A percentile compares a stretch with the other conserved stretches of the same genome.
phyloP scores from a whole-genome alignment of 2,113 vertebrate species.

The Colius striatus region DNA sequence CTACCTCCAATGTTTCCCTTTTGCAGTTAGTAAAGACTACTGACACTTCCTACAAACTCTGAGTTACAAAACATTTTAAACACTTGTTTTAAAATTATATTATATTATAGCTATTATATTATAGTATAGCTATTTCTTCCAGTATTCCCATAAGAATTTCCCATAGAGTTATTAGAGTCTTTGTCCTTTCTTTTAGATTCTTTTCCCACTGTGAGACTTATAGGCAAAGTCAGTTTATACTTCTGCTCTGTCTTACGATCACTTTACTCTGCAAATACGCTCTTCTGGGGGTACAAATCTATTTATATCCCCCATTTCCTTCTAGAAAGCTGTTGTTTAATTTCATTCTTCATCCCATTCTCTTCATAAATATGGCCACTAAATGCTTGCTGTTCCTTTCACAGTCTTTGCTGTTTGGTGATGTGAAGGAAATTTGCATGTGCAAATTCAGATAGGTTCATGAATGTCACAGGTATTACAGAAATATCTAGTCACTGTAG shows the following conservation, averaged over 20 bases:
- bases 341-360: background rate
- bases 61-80: background rate
- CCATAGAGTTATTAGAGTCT: background rate
- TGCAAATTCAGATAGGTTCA: background rate
- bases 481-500: background rate
- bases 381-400: accelerated
- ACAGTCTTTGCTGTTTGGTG: background rate
- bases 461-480: background rate
- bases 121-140: background rate
- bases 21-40: background rate
- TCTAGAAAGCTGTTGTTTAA: background rate
- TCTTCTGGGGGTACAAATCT: background rate
- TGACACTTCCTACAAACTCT: background rate
- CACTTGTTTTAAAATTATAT: background rate
- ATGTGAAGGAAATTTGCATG: background rate
- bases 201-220: background rate
- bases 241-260: background rate
- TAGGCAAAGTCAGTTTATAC: background rate
- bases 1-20: background rate
- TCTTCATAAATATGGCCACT: background rate
- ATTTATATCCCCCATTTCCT: background rate
- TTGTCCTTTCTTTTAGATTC: background rate
- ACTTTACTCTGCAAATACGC: background rate
- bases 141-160: background rate
- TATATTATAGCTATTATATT: too few relatives aligned